Percentiles rank a stretch among this genome's conserved stretches.
phyloP scores from a whole-genome alignment of 2,797 vertebrate species.

The Hemitrygon akajei region DNA sequence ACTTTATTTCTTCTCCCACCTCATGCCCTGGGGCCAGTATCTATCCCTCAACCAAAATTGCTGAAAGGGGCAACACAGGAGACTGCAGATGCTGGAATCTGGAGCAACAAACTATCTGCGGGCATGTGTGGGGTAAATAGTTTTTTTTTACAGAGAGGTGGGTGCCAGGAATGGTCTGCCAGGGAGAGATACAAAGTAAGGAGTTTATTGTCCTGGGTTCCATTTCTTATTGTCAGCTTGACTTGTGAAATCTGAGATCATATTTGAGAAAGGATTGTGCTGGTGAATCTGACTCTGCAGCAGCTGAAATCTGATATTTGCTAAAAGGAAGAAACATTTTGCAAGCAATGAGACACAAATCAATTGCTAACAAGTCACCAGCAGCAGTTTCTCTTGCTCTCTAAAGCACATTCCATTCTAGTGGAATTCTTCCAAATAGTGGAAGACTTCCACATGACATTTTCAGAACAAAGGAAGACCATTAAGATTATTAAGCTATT shows the following conservation, averaged over 20 bases:
- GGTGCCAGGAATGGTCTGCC: not conserved
- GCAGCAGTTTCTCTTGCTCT: not conserved
- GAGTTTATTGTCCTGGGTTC: not conserved
- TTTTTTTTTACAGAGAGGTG: too few relatives aligned
- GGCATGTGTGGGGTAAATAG: too few relatives aligned
- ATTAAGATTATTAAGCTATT: not conserved
- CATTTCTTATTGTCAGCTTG: not conserved
- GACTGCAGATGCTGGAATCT: too few relatives aligned
- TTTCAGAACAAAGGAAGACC: not conserved
- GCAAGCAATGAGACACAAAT: not conserved
- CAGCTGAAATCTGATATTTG: not conserved
- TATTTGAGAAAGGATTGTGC: not conserved
- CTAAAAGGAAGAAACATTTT: too few relatives aligned
- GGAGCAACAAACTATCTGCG: too few relatives aligned
- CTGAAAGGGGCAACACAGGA: too few relatives aligned
- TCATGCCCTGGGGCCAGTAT: too few relatives aligned
- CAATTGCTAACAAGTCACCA: not conserved
- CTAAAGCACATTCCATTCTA: not conserved
- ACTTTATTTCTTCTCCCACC: too few relatives aligned
- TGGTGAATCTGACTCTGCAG: not conserved
- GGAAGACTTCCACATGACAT: not conserved
- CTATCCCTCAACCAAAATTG: too few relatives aligned
- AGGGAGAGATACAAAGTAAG: too few relatives aligned
- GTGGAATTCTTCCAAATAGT: slow-evolving; percentile 2
- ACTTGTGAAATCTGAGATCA: not conserved